A percentile compares a stretch with the other conserved stretches of the same genome.
phyloP scores from a whole-genome alignment of 2,113 vertebrate species.

The Pica pica region DNA sequence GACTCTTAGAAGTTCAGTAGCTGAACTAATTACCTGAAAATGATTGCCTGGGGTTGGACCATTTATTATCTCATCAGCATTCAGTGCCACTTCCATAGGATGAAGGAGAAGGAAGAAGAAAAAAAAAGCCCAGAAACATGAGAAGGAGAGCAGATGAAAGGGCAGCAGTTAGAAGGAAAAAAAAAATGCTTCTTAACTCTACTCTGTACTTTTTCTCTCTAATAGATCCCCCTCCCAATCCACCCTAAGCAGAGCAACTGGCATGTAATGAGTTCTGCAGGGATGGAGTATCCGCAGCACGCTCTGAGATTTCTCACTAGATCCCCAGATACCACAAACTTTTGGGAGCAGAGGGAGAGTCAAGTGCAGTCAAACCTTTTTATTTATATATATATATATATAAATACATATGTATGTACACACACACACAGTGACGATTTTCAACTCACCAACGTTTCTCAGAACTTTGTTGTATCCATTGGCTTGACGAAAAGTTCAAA shows the following conservation, averaged over 20 bases:
- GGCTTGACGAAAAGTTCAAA: not conserved
- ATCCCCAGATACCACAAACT: not conserved
- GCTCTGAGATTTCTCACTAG: not conserved
- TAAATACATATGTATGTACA: not conserved
- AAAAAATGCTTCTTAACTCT: conserved; percentile 39
- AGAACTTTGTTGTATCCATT: not conserved
- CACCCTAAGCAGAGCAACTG: not conserved
- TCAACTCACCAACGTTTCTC: not conserved
- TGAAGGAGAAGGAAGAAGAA: conserved; percentile 35
- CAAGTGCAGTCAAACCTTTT: not conserved
- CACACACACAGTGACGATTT: not conserved
- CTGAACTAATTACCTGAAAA: conserved; percentile 65
- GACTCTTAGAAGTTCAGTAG: conserved; percentile 44
- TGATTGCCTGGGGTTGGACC: conserved; percentile 57
- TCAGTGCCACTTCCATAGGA: conserved; percentile 33
- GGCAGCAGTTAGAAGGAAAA: conserved; percentile 25
- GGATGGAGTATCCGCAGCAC: not conserved
- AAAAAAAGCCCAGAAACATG: conserved; percentile 17
- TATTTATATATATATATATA: too few relatives aligned
- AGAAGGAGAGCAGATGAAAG: conserved; percentile 48
- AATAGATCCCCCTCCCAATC: not conserved
- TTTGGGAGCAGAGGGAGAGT: not conserved
- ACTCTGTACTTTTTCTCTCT: conserved; percentile 48
- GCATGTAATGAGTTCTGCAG: conserved; percentile 40
- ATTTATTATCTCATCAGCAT: conserved; percentile 59